Evolutionary conservation across 2,797 vertebrate genomes (phyloP).

Genomic region (Rhabdophis nuchalis): DNA sequence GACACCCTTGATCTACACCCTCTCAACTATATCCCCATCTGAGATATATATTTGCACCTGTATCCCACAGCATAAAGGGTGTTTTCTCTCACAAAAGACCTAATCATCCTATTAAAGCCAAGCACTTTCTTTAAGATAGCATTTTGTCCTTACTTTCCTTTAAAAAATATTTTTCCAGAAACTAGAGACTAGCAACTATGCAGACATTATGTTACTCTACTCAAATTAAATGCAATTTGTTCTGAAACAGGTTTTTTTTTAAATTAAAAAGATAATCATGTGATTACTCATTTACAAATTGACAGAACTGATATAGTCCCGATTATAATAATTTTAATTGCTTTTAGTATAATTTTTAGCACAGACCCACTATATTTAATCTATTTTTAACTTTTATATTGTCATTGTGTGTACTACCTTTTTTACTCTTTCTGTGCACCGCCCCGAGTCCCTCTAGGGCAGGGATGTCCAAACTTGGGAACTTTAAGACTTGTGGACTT

Average conservation of each 20-base stretch:
- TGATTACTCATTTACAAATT: conserved; percentile 38
- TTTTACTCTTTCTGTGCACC: no score
- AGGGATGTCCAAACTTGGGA: no score
- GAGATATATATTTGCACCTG: neutral
- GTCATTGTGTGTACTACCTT: no score
- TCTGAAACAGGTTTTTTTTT: conserved; percentile 29
- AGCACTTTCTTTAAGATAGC: neutral
- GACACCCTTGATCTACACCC: neutral
- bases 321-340: no score
- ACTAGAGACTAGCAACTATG: neutral
- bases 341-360: no score
- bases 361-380: no score
- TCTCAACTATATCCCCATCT: neutral
- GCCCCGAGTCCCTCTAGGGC: no score
- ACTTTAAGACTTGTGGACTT: no score
- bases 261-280: neutral
- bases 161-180: neutral
- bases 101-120: neutral
- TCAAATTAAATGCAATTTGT: conserved; percentile 6
- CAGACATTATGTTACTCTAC: neutral
- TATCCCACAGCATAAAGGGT: neutral
- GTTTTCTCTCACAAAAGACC: neutral
- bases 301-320: no score
- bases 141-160: neutral
- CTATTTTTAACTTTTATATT: no score